A percentile compares a stretch with the other conserved stretches of the same genome.
Evolutionary conservation across 2,797 vertebrate species (phyloP).

Genomic region (Chlorospingus semifuscus): DNA sequence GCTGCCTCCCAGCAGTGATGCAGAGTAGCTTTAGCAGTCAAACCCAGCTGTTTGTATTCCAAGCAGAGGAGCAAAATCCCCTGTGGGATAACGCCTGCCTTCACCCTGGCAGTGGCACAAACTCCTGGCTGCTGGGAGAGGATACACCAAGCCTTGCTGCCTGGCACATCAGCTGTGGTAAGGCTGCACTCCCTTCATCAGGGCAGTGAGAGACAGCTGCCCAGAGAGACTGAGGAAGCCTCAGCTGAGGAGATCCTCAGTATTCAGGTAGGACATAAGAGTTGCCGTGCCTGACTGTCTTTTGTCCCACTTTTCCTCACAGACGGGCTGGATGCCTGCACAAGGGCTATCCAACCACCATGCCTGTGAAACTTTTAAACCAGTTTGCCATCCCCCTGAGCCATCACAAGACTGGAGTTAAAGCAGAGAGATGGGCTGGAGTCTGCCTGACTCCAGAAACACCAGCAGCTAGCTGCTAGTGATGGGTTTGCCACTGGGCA

Average conservation of each 20-base stretch:
- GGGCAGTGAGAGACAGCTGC: neutral
- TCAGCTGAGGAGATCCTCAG: neutral
- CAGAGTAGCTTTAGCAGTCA: neutral
- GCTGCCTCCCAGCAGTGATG: neutral
- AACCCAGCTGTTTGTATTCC: neutral
- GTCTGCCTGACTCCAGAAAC: neutral
- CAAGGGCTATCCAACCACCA: neutral
- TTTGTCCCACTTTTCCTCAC: neutral
- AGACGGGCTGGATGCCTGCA: neutral
- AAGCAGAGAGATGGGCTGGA: neutral
- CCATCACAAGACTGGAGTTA: neutral
- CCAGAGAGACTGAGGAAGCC: neutral
- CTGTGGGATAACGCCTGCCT: neutral
- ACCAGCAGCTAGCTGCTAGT: neutral
- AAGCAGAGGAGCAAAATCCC: neutral
- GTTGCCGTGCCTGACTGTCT: fast-evolving
- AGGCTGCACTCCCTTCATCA: neutral
- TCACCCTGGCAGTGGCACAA: neutral
- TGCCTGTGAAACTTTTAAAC: neutral
- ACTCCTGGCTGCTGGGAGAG: neutral
- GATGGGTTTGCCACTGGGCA: neutral
- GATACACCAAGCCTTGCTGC: neutral
- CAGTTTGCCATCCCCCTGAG: neutral
- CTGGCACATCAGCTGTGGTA: fast-evolving
- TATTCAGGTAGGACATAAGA: neutral